Base-by-base conservation (phyloP, 2,113 vertebrate genomes). In the Aphelocoma coerulescens region DNA sequence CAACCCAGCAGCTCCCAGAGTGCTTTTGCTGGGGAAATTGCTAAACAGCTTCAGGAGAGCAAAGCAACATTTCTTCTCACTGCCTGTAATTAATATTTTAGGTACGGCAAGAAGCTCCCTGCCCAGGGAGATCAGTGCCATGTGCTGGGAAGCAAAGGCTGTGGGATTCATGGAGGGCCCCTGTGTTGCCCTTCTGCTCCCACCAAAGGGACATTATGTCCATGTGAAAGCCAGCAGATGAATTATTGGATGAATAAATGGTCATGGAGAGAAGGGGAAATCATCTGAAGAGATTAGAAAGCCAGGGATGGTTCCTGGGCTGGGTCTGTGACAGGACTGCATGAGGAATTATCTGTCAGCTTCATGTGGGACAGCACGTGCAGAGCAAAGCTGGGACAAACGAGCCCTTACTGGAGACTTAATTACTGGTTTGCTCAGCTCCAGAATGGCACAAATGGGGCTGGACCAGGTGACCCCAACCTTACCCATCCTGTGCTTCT, bases 171-270 rank as follows among this genome's bases (percentile, higher is more conserved):
- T 0, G 14, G 46, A 24, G 9, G 6, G 44, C 7, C 4, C 37
- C 37, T 5, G 1, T 9, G 30, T 13, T 13, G 21, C 23, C 30
- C 44, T 28, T 16, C 18, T 13, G 54, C 54, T 44, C 61, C 74
- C 9, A 26, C 35, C 51, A 20, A 23, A 54, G 48, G 21, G 54
- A 13, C 8, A 0, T 2, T 2, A 0, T 16, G 7, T 8, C 62
- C 32, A 6, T 0, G 0, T 3, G n/a, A 21, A n/a, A 8, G 27
- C 39, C 24, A 8, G 7, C 1, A 27, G 57, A 2, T 44, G 51
- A 35, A n/a, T 13, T 22, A 7, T 10, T 3, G 41, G 68, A 6
- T 27, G n/a, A 18, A 30, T 30, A 51, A 72, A 84, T 3, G 48
- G 48, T 33, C 27, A 5, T 3, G 8, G 54, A 23, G 52, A 52